Evolutionary conservation across 2,888 invertebrate species (phyloP).

Genomic region (Pheosia gnoma): DNA sequence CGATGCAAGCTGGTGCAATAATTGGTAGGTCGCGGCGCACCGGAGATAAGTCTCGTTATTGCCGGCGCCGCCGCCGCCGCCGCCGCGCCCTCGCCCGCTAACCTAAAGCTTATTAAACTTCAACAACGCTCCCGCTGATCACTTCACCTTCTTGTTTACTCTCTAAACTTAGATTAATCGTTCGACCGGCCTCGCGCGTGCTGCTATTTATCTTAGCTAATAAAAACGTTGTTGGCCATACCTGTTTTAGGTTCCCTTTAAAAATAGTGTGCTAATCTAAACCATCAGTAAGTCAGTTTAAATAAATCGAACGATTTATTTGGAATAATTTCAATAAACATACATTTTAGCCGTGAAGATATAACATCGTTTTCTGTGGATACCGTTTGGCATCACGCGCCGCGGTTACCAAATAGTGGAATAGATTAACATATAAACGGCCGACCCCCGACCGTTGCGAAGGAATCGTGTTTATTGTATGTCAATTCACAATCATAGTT

Average conservation of each 20-base stretch:
- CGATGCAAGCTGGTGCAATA: slow-evolving; percentile 49
- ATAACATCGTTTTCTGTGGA: slow-evolving; percentile 1
- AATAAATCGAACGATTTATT: slow-evolving; percentile 6
- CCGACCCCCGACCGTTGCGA: slow-evolving; percentile 27
- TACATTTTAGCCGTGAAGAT: background rate
- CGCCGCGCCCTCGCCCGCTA: slow-evolving; percentile 66
- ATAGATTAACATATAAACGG: slow-evolving; percentile 53
- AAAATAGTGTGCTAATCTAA: slow-evolving; percentile 25
- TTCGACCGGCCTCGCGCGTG: slow-evolving; percentile 60
- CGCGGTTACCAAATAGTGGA: slow-evolving; percentile 43
- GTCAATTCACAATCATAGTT: slow-evolving; percentile 23
- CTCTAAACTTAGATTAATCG: slow-evolving; percentile 83
- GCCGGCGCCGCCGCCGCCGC: slow-evolving; percentile 53
- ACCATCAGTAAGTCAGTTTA: slow-evolving; percentile 18
- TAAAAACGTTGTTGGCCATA: slow-evolving; percentile 42
- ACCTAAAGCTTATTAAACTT: slow-evolving; percentile 83
- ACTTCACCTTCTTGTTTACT: slow-evolving; percentile 82
- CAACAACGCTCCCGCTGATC: slow-evolving; percentile 80
- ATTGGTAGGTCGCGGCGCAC: slow-evolving; percentile 63
- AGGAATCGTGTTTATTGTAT: slow-evolving; percentile 36
- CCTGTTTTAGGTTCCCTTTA: slow-evolving; percentile 27
- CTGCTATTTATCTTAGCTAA: slow-evolving; percentile 63
- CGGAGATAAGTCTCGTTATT: slow-evolving; percentile 80
- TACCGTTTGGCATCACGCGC: slow-evolving; percentile 39
- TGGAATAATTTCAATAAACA: background rate